These are phyloP conservation scores for Tromatobia lineatoria DNA, from an alignment of 2,888 invertebrate genomes.

Conservation along the genomic window DNA sequence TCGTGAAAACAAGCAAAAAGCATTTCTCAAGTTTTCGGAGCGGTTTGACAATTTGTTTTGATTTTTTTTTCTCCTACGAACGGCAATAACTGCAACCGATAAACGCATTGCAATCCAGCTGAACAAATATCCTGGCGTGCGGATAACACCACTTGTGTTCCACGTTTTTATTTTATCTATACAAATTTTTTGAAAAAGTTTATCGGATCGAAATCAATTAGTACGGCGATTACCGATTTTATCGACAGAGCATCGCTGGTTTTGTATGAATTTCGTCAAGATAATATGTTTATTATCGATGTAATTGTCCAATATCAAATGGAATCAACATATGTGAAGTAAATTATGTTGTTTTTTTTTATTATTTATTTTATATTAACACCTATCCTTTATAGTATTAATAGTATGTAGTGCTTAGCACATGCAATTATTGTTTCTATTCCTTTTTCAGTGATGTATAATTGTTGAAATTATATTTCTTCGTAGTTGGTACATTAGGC, in stretches of 20 bases:
- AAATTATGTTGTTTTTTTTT: conserved; percentile 59
- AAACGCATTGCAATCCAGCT: conserved; percentile 6
- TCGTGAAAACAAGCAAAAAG: conserved; percentile 10
- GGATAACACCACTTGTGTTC: conserved; percentile 51
- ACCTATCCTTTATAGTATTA: conserved; percentile 50
- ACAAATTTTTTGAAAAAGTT: conserved; percentile 7
- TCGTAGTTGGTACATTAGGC: conserved; percentile 50
- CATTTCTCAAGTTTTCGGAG: conserved; percentile 25
- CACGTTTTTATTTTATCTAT: conserved; percentile 6
- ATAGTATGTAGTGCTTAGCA: conserved; percentile 41
- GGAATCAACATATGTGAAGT: conserved; percentile 59
- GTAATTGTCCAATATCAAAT: conserved; percentile 62
- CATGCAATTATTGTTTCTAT: conserved; percentile 33
- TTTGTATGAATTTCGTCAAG: conserved; percentile 43
- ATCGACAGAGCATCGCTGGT: conserved; percentile 29
- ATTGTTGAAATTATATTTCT: conserved; percentile 31
- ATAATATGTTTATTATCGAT: conserved; percentile 54
- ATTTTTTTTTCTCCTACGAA: conserved; percentile 4
- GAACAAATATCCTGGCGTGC: conserved; percentile 5
- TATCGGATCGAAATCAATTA: conserved; percentile 1
- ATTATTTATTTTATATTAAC: conserved; percentile 37
- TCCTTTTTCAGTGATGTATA: conserved; percentile 27
- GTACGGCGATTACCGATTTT: conserved; percentile 2
- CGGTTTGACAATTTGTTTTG: conserved; percentile 19
- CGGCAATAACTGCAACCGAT: conserved; percentile 2